Base-by-base conservation (phyloP, 2,888 invertebrate species). In the Hipparchia sbordonii region DNA sequence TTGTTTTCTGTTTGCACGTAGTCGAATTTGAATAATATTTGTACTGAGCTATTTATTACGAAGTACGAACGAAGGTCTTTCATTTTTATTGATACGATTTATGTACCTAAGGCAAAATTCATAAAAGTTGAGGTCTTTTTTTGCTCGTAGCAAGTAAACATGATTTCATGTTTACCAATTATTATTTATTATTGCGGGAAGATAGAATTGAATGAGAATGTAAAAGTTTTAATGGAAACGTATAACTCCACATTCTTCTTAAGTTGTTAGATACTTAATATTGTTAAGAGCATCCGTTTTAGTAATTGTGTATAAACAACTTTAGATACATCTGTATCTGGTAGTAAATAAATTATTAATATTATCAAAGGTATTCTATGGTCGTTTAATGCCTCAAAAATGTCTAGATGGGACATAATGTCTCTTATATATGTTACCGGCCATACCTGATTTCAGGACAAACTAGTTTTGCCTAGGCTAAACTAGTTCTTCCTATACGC, bases 21-120 rank as follows among this genome's bases (percentile, higher is more conserved):
- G 61, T 61, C 52, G 52, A 52, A 46, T 69, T 69, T 52, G 52
- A 59, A 60, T 45, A 69, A 69, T 69, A 69, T 69, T 69, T 61
- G n/a, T 61, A 39, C 39, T 39, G 0, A 39, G 33, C 51, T 69
- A 61, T 69, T 60, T 61, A 61, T 48, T 52, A 33, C 52, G 51
- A 51, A 61, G 5, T 52, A 33, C 65, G 51, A 59, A 61, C 23
- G 23, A 23, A 23, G 10, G 9, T 51, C 39, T 52, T 61, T 39
- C 61, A 61, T 69, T 52, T 69, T 45, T 45, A 61, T 61, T 60
- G 60, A 61, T 60, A 69, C 59, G 46, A 67, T 69, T 69, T 60
- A 51, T 59, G 7, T 69, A 39, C 4, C 2, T 69, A 39, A 7
- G 6, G n/a, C n/a, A 39, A 60, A 52, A 69, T 69, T 69, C 45